These are phyloP conservation scores for Chaetodon auriga DNA, from an alignment of 2,113 vertebrate species.

Conservation along the genomic window DNA sequence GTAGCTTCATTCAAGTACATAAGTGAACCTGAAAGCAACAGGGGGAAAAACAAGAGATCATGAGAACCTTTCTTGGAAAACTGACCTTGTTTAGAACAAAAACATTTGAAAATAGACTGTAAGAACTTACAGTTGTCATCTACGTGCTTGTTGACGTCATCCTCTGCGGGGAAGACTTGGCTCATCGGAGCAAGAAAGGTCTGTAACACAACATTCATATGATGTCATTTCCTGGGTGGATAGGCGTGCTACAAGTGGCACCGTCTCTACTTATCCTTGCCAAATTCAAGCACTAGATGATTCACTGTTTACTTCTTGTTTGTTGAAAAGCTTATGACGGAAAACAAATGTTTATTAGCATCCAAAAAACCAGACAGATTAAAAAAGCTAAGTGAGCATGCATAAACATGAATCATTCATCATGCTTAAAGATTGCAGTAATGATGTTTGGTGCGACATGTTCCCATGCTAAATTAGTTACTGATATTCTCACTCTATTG, in stretches of 20 bases:
- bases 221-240: not conserved
- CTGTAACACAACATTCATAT: constrained; percentile 79
- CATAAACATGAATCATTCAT: constrained; percentile 64
- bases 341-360: constrained; percentile 26
- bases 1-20: constrained; percentile 99
- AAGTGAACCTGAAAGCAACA: constrained; percentile 89
- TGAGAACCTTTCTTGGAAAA: not conserved
- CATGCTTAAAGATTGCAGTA: constrained; percentile 57
- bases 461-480: constrained; percentile 63
- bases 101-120: not conserved
- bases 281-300: constrained; percentile 6
- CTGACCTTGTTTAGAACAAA: not conserved
- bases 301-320: constrained; percentile 4
- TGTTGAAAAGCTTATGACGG: constrained; percentile 28
- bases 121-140: constrained; percentile 95
- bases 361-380: constrained; percentile 11
- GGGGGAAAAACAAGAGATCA: not conserved
- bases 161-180: constrained; percentile 98
- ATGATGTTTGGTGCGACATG: constrained; percentile 45
- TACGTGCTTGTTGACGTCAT: constrained; percentile 96
- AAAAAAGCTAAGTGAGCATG: constrained; percentile 37
- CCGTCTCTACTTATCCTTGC: not conserved
- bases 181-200: constrained; percentile 93
- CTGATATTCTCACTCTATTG: constrained; percentile 72
- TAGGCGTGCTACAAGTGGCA: not conserved